phyloP scores from a whole-genome alignment of 2,113 vertebrate species.

The Meriones unguiculatus region DNA sequence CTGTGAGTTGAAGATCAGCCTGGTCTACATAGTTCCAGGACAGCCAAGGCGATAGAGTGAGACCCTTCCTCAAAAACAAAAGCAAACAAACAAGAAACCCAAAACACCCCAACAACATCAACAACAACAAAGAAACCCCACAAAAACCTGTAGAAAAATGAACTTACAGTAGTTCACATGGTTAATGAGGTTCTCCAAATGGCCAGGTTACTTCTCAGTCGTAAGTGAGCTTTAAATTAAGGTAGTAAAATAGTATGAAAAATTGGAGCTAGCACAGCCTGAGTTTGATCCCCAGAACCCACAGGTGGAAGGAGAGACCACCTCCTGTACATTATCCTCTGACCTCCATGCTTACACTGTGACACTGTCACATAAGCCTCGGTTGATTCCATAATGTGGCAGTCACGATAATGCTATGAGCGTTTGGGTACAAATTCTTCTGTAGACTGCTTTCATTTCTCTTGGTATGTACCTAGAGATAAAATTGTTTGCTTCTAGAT shows the following conservation, averaged over 20 bases:
- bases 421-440: neutral
- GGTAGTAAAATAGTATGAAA: slow-evolving; percentile 4
- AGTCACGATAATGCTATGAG: neutral
- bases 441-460: neutral
- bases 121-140: neutral
- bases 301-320: neutral
- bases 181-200: slow-evolving; percentile 19
- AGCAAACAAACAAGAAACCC: neutral
- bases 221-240: slow-evolving; percentile 35
- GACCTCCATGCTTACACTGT: neutral
- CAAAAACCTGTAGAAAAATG: slow-evolving; percentile 1
- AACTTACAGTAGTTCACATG: slow-evolving; percentile 2
- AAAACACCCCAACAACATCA: too few relatives aligned
- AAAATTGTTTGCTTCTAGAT: neutral
- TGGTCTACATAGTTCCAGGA: neutral
- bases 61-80: neutral
- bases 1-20: neutral
- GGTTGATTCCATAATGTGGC: neutral
- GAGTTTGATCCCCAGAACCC: neutral
- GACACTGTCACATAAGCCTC: neutral
- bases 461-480: neutral
- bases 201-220: neutral
- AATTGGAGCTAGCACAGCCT: neutral
- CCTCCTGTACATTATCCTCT: neutral
- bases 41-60: neutral